These are phyloP conservation scores for Bothrops jararaca DNA, from an alignment of 2,113 vertebrate species.

Conservation along the genomic window DNA sequence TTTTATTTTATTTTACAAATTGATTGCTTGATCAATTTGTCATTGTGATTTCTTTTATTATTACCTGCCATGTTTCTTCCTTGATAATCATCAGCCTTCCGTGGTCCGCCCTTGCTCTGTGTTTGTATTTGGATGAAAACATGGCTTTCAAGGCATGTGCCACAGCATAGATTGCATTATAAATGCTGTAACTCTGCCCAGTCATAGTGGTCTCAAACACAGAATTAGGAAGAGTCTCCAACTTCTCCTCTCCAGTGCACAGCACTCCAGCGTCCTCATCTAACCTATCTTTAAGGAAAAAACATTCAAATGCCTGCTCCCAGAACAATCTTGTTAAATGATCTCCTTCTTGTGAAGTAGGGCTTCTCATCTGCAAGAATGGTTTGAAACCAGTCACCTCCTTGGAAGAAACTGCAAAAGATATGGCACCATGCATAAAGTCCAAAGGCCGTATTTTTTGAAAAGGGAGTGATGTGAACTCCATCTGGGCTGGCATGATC, in stretches of 20 bases:
- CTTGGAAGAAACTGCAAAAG: too few species aligned
- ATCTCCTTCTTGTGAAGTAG: not conserved
- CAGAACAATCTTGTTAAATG: not conserved
- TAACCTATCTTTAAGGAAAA: not conserved
- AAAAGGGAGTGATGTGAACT: too few species aligned
- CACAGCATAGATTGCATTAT: constrained; percentile 13
- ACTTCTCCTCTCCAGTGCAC: not conserved
- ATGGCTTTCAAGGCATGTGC: not conserved
- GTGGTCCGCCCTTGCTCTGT: accelerated
- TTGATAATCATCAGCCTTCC: not conserved
- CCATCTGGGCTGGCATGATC: too few species aligned
- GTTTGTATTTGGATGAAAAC: not conserved
- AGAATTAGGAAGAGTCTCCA: not conserved
- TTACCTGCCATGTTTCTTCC: not conserved
- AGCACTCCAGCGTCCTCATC: accelerated
- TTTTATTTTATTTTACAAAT: too few species aligned
- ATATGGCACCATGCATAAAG: too few species aligned
- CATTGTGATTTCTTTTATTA: not conserved
- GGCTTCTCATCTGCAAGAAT: too few species aligned
- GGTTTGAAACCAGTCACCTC: too few species aligned
- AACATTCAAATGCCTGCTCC: not conserved
- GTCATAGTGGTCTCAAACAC: not conserved
- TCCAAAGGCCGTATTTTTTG: too few species aligned
- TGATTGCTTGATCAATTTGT: too few species aligned
- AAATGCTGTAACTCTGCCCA: constrained; percentile 2